Evolutionary conservation across 2,797 vertebrate species (phyloP), one percentile per base, ranked within the genome.

Genomic region (Sorex maritimensis): DNA sequence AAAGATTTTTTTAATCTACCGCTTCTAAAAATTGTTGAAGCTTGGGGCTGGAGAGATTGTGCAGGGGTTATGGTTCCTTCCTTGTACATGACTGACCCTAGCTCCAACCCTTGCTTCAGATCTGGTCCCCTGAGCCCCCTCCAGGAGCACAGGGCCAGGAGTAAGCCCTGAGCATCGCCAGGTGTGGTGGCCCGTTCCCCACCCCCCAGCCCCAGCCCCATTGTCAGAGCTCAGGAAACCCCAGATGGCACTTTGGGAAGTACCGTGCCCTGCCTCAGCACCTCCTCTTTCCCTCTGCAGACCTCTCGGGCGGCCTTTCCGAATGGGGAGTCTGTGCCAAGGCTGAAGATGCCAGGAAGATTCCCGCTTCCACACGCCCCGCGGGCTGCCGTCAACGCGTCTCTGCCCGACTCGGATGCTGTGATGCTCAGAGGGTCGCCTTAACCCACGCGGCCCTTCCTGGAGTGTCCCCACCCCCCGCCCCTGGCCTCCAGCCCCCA

Each of bases 331-430:
- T 26, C 74, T 38, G 67, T 52, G 69, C 65, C 95, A 84, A 96
- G 97, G 85, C 63, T 96, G 95, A 97, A 96, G 93, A 97, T 96
- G 97, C 90, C 92, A 63, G 69, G 86, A 5, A 2, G 88, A 26
- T 78, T 77, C 21, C 82, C 92, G 88, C 80, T 71, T 83, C 69
- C 92, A 94, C 28, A 6, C 0, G 38, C 63, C 13, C 1, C 2
- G 23, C 90, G 67, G 17, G 82, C 75, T 68, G 44, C n/a, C 85
- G 12, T 86, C 17, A 75, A 1, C 63, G 61, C 78, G 55, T 78
- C 79, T 61, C 92, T 69, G 74, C 90, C 67, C 63, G 95, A 93
- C 75, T 93, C 69, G 52, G 72, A 38, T 85, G 58, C 91, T 93
- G 46, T 24, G 44, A 93, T 61, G 11, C 61, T 91, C 65, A 72